Evolutionary conservation across 2,797 vertebrate species (phyloP), one percentile per base, ranked within the genome.

Genomic region (Acanthiza pusilla): DNA sequence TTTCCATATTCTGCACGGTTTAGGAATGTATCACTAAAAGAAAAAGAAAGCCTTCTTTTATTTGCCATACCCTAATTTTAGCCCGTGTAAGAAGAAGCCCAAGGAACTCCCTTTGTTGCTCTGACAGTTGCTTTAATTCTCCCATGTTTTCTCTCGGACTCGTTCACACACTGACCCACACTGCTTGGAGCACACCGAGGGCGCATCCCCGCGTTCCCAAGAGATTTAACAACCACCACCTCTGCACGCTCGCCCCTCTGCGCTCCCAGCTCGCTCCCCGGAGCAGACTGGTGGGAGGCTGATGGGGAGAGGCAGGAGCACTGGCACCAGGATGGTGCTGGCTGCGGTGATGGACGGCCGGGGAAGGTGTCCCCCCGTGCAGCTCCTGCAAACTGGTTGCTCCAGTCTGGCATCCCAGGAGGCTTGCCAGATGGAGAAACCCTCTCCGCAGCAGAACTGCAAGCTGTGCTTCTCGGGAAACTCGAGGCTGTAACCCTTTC

Each of bases 361-460:
- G 61, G 90, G 63, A 95, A 96, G 93, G 93, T 93, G 94, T 94
- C 66, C 91, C 93, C 93, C 79, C 53, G 16, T 80, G 65, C 82
- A 42, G 91, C 73, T 95, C 84, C 93, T 94, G 89, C 82, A 89
- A 92, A 95, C 93, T 96, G 95, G 94, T 94, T 93, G 67, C 91
- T 96, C 95, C 94, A 97, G 95, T 95, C 95, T 97, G 94, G 94
- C 94, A 92, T 95, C 92, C 94, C 95, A 96, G 96, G 94, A 97
- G 91, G 94, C 45, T 70, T 93, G 85, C 94, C 95, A 96, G 94
- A 96, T 94, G 95, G 94, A 96, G 93, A 72, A 96, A 92, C 91
- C 91, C 91, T 94, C 94, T 95, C 94, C 3, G 26, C 87, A 96
- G 89, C 93, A 96, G 93, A 96, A 61, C 88, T 74, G 92, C 94